A percentile compares a stretch with the other conserved stretches of the same genome.
These are phyloP conservation scores for Chrysolina haemoptera DNA, from an alignment of 2,888 invertebrate genomes.

Conservation along the genomic window DNA sequence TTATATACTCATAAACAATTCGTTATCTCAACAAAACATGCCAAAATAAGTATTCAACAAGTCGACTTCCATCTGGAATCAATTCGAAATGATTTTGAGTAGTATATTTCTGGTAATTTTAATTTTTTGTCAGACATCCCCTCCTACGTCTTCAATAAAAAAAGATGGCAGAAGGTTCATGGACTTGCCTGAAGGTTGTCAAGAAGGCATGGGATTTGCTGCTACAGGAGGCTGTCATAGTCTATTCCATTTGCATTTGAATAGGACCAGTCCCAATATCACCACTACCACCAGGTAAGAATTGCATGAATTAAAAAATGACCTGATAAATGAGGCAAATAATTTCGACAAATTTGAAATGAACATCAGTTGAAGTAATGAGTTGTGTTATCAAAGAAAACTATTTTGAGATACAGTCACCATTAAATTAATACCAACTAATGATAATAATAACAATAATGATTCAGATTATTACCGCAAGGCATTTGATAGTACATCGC, in stretches of 20 bases:
- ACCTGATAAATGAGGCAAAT: no score
- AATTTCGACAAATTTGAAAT: no score
- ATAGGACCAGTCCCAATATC: not conserved
- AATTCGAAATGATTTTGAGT: not conserved
- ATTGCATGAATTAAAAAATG: not conserved
- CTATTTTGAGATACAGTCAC: no score
- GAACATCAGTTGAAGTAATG: no score
- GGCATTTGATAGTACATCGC: no score
- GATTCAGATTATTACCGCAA: no score
- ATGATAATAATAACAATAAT: no score
- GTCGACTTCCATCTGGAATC: not conserved
- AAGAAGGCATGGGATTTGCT: slow-evolving; percentile 45
- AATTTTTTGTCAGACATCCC: slow-evolving; percentile 22
- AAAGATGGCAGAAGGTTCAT: slow-evolving; percentile 42
- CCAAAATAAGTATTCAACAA: not conserved
- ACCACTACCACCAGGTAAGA: not conserved
- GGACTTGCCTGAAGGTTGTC: slow-evolving; percentile 49
- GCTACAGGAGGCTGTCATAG: slow-evolving; percentile 51
- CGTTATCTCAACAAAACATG: no score
- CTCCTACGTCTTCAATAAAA: not conserved
- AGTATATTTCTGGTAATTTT: slow-evolving; percentile 4
- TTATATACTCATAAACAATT: no score
- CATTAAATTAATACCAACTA: no score
- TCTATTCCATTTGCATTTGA: slow-evolving; percentile 42
- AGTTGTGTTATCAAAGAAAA: no score